Evolutionary conservation across 2,888 invertebrate species (phyloP), one percentile per base, ranked within the genome.

Genomic region (Pollenia amentaria): DNA sequence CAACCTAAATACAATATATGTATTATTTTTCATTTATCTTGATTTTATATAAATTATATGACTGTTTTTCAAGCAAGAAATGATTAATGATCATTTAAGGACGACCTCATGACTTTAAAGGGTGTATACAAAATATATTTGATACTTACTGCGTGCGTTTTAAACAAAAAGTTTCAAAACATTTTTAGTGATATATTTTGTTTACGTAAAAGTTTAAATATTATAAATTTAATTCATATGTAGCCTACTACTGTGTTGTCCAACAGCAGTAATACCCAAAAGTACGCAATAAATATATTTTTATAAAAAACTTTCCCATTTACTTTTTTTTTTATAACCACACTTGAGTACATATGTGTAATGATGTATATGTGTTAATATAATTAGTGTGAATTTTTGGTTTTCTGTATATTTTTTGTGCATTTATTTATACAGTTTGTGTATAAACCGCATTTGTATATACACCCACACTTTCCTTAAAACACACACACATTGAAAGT

Each of bases 371-470:
- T 16, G 14, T 69, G 69, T 69, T 57, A 55, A 76, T 76, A 40
- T 69, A 75, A 69, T 82, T 75, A 75, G 60, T 60, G 18, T 51
- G 38, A 60, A 7, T 64, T 42, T 64, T 53, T 67, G 57, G 55
- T 72, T 48, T 46, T 12, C 3, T 72, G 10, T 72, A 8, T 42
- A 67, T 2, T 46, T 8, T 48, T 11, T 29, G 18, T 72, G 14
- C 29, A 11, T 48, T 9, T 29, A 4, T 16, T 65, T 46, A 38
- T 53, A 11, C 16, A 73, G 57, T 38, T 48, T n/a, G 11, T 44
- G 44, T 11, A 18, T 11, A 29, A 48, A 60, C 60, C 73, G 48
- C 38, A 60, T 38, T 44, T 70, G 51, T 4, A 55, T 55, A 29
- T 42, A 21, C n/a, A 29, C 38, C 29, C 72, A n/a, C 10, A 18